Conservation (phyloP, 2,113 vertebrate genomes). For the Rostratula benghalensis region DNA sequence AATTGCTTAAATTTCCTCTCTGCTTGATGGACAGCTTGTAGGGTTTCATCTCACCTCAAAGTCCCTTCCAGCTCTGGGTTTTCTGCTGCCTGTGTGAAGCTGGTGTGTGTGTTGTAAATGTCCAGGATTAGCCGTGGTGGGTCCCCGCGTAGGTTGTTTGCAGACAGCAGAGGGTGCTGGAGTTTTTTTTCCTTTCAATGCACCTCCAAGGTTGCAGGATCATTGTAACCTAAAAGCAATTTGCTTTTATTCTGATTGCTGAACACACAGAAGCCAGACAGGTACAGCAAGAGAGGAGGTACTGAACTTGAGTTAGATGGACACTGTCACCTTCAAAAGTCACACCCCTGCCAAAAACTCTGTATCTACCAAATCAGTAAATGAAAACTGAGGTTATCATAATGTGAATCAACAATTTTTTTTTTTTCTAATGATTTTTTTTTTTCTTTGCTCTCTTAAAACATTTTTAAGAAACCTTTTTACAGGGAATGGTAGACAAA, state of each 20-base stretch:
- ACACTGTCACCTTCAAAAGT: constrained; percentile 14
- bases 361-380: not conserved
- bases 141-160: constrained; percentile 26
- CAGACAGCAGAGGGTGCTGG: constrained; percentile 68
- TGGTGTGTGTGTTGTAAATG: accelerated
- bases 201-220: constrained; percentile 30
- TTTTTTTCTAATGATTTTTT: not conserved
- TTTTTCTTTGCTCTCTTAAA: not conserved
- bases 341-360: not conserved
- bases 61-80: not conserved
- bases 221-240: not conserved
- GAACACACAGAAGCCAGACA: constrained; percentile 23
- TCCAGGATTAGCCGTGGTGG: not conserved
- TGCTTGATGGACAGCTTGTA: not conserved
- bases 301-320: not conserved
- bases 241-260: constrained; percentile 53
- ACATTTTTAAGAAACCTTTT: not conserved
- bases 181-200: constrained; percentile 59
- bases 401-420: not conserved
- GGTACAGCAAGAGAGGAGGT: constrained; percentile 10
- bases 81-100: not conserved
- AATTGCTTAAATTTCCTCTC: not conserved
- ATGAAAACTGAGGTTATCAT: not conserved
- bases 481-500: not conserved
- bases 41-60: not conserved